Evolutionary conservation across 2,113 vertebrate genomes (phyloP), one percentile per base, ranked within the genome.

Genomic region (Prionailurus bengalensis): DNA sequence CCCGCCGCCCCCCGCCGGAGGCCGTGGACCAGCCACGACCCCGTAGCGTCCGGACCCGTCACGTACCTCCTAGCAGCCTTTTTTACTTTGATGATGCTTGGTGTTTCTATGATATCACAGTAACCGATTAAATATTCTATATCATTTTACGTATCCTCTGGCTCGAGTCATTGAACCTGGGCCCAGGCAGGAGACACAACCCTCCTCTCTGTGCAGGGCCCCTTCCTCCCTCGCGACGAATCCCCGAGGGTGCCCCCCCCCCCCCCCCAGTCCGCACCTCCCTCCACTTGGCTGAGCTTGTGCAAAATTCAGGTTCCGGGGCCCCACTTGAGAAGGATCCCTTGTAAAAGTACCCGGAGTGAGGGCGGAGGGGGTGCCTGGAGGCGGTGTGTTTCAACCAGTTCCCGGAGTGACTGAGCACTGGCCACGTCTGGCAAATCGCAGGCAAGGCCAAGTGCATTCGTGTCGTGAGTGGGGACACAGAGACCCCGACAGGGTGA

Each of bases 41-140:
- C 27, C 39, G 11, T 15, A 11, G 58, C 6, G 5, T 7, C 86
- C 89, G 15, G 29, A 61, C 5, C 63, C 33, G 1, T 36, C 2
- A 4, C 4, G 55, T 7, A 63, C 2, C 27, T 25, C 63, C 5
- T 36, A 83, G 85, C 53, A 66, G 82, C 96, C 78, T 93, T 96
- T 96, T 96, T 71, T 81, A 97, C 88, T 96, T 95, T 96, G 91
- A 76, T 78, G 90, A 95, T 81, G 84, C 88, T 39, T 48, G 86
- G 39, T 85, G 66, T 97, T 96, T 97, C 97, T 97, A 76, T 68
- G 89, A 33, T 58, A 78, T 71, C 96, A 87, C 36, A 83, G 79
- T 83, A 83, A 94, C 81, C 2, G 7, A 96, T 92, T 94, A 98
- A 92, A 89, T 51, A 39, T 97, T 98, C 86, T 97, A 51, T 81